These are phyloP conservation scores for Dendrolimus kikuchii DNA, from an alignment of 1,140 invertebrate species.

Conservation along the genomic window DNA sequence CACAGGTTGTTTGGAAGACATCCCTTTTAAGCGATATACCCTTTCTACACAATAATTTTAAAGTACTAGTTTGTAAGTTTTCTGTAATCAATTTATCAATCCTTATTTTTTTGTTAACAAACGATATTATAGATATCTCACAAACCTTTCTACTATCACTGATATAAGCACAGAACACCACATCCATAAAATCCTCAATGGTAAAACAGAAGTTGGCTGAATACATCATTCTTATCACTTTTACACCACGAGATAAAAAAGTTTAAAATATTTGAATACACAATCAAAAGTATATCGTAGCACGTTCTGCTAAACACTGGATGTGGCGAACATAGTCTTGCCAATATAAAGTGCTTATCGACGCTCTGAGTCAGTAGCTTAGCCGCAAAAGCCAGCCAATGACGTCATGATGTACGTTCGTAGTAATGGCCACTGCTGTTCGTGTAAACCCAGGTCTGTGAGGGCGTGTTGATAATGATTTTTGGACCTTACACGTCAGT, in stretches of 20 bases:
- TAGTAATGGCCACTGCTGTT: slow-evolving; percentile 16
- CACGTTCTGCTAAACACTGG: slow-evolving; percentile 1
- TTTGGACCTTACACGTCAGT: too few relatives aligned
- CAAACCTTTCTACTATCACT: slow-evolving; percentile 41
- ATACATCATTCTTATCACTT: slow-evolving; percentile 31
- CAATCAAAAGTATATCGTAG: background rate
- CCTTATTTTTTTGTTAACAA: too few relatives aligned
- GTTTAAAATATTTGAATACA: slow-evolving; percentile 10
- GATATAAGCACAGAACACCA: slow-evolving; percentile 54
- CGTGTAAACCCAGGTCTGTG: background rate
- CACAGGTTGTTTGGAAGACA: too few relatives aligned
- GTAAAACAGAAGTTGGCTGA: slow-evolving; percentile 43
- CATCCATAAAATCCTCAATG: slow-evolving; percentile 59
- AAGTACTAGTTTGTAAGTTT: too few relatives aligned
- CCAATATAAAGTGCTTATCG: slow-evolving; percentile 40
- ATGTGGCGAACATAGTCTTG: slow-evolving; percentile 9
- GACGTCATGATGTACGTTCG: slow-evolving; percentile 38
- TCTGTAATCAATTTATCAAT: too few relatives aligned
- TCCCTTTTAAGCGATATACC: too few relatives aligned
- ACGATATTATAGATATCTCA: slow-evolving; percentile 1
- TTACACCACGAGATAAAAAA: slow-evolving; percentile 11
- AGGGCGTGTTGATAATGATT: background rate
- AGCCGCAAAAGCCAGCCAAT: slow-evolving; percentile 20
- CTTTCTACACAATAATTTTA: too few relatives aligned
- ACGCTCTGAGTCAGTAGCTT: slow-evolving; percentile 32